Conservation (phyloP, 2,888 invertebrate species). For the Drosophila demipolita region DNA sequence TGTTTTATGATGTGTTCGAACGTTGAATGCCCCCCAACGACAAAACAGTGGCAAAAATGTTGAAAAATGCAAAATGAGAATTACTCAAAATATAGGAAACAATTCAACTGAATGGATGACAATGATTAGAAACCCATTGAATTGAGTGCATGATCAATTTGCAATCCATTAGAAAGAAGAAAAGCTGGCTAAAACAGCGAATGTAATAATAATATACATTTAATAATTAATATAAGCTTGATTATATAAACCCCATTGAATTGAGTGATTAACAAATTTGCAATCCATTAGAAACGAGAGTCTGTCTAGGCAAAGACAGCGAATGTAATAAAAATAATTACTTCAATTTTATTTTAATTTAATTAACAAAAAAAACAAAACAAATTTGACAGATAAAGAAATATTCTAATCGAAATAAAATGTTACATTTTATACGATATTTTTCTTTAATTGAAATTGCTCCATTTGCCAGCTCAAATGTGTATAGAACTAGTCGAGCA, state of each 20-base stretch:
- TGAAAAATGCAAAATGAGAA: not conserved
- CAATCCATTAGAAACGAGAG: not conserved
- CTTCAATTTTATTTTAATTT: no score
- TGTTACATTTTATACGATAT: not conserved
- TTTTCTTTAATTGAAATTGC: not conserved
- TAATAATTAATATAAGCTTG: no score
- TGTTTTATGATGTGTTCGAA: slow-evolving; percentile 25
- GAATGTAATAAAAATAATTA: not conserved
- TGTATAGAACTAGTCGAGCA: not conserved
- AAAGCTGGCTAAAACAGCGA: no score
- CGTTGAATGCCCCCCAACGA: slow-evolving; percentile 4
- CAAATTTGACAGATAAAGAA: not conserved
- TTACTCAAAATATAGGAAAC: not conserved
- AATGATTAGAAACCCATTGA: not conserved
- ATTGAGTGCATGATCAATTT: no score
- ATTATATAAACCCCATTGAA: not conserved
- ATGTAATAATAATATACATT: no score
- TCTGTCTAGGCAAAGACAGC: not conserved
- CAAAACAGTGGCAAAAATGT: not conserved
- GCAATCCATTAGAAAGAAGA: no score
- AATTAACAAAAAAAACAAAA: no score
- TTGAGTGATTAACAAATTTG: not conserved
- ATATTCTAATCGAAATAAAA: not conserved
- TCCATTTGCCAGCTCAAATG: not conserved
- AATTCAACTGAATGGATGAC: not conserved